Conservation (phyloP, 1,140 invertebrate species). For the Caerostris darwini region DNA sequence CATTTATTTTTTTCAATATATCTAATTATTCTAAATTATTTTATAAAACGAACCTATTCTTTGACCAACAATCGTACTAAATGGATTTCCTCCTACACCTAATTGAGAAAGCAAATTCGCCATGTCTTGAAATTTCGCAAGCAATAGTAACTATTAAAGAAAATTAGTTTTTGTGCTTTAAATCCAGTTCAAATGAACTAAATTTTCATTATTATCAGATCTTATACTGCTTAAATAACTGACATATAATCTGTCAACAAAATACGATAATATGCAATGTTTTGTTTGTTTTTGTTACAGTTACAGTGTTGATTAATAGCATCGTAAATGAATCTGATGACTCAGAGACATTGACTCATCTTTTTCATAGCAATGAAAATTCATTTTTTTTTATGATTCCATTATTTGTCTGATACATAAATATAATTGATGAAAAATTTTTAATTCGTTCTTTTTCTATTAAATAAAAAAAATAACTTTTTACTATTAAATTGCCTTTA, state of each 20-base stretch:
- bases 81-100: slow-evolving; percentile 91
- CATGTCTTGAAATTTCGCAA: slow-evolving; percentile 73
- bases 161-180: background rate
- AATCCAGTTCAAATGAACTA: background rate
- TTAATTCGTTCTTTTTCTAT: too few relatives aligned
- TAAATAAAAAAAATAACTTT: too few relatives aligned
- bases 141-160: background rate
- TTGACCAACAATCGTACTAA: slow-evolving; percentile 95
- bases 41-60: slow-evolving; percentile 90
- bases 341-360: background rate
- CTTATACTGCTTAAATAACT: background rate
- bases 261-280: background rate
- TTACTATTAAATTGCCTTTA: too few relatives aligned
- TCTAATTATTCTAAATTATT: too few relatives aligned
- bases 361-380: too few relatives aligned
- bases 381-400: too few relatives aligned
- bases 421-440: too few relatives aligned
- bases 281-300: background rate
- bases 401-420: too few relatives aligned
- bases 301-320: background rate
- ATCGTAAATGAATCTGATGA: background rate
- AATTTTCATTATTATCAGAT: slow-evolving; percentile 1
- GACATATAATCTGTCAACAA: background rate
- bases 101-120: slow-evolving; percentile 83
- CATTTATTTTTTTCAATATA: too few relatives aligned